Base-by-base conservation (phyloP, 1,140 invertebrate genomes). In the Scaptomyza hsui region DNA sequence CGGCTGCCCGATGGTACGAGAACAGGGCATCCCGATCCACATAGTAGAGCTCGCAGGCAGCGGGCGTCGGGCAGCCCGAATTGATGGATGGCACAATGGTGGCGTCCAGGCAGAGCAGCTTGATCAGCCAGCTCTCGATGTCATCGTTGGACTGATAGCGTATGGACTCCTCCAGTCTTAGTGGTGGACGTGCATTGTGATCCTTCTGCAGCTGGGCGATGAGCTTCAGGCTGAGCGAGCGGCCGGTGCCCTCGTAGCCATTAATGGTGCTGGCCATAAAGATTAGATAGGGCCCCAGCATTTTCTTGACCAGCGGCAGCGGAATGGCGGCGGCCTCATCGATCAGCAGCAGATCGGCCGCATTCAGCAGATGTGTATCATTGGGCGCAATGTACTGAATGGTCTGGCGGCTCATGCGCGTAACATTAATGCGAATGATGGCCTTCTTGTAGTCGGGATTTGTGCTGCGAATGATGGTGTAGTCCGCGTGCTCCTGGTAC, bases 311-410 rank as follows among this genome's bases (percentile, higher is more conserved):
- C 76, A 97, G 94, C 0, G 97, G 96, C 47, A 99, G 92, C 0
- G 99, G 99, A 76, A 99, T 99, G 15, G 99, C 99, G 2, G 99
- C 99, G 7, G 99, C 99, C 93, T 99, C 99, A 91, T 99, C 99
- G 75, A 99, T 99, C 16, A 99, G 95, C 24, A 99, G 93, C 10
- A 99, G 92, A 92, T 99, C 98, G 12, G 98, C 98, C 90, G 98
- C 97, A 13, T 96, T 95, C 21, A 99, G 92, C 72, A 97, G 95
- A 44, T 94, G 94, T n/a, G 95, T 94, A 92, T 99, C 98, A 32
- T 94, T 95, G 16, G 99, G 98, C 79, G 97, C 95, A 89, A 99
- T 98, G 89, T 99, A 99, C 95, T 98, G 98, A 77, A 99, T 97
- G 41, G 97, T 99, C 93, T 99, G 99, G n/a, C 98, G 93, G 80